Evolutionary conservation across 2,113 vertebrate species (phyloP), one percentile per base, ranked within the genome.

Genomic region (Lates calcarifer): DNA sequence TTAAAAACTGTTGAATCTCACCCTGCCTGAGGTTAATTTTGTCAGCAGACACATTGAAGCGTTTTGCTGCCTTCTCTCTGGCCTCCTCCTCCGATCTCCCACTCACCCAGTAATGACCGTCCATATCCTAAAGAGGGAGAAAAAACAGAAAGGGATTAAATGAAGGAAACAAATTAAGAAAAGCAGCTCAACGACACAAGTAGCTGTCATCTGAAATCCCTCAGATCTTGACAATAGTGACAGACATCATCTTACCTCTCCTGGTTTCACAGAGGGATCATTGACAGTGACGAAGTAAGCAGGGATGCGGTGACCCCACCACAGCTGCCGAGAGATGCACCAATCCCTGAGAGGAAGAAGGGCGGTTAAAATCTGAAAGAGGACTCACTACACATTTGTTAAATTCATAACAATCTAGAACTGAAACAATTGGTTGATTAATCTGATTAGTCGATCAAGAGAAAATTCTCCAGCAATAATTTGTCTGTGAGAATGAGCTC

Each of bases 251-350:
- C 65, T 89, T 83, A 97, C 97, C 95, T 97, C 95, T 77, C 96
- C 97, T 3, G 94, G 91, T 57, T 96, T 94, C 24, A 96, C 94
- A 0, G 95, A 92, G 0, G 96, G 90, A 76, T 97, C 96, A 0
- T 28, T 66, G 43, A 98, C 89, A 0, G 95, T 96, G 89, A 98
- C 35, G 28, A 97, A 97, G 87, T 98, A 98, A 12, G 96, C 96
- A 1, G 97, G 97, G 75, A 98, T 97, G 64, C 89, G 95, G 86
- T 98, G 97, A 86, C 97, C 97, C 97, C 97, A 98, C 97, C 97
- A 98, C 83, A 98, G 93, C 93, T 98, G 97, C 29, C 97, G 95
- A 41, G 97, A 98, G 84, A 97, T 95, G 47, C 97, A 98, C 97
- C 97, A 98, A 88, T 97, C 96, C 89, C 96, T 97, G 82, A 20